Percentiles rank a stretch among this genome's conserved stretches.
These are phyloP conservation scores for Cryptotermes secundus DNA, from an alignment of 1,140 invertebrate genomes.

Conservation along the genomic window DNA sequence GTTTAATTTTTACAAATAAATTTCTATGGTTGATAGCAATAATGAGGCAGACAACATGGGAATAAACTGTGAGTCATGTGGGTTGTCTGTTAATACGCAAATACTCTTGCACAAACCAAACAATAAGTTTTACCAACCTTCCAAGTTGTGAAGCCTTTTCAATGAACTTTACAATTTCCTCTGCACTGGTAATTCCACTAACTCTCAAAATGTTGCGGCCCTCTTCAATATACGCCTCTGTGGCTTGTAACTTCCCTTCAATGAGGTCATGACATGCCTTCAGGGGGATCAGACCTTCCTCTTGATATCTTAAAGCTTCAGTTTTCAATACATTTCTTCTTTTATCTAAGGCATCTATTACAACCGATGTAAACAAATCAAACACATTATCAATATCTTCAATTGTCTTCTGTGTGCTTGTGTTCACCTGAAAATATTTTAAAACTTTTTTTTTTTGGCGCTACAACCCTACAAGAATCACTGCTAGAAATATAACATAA, in stretches of 20 bases:
- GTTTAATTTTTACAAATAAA: no score
- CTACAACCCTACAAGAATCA: not conserved
- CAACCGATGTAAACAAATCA: slow-evolving; percentile 33
- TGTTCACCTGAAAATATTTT: slow-evolving; percentile 29
- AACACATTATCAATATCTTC: slow-evolving; percentile 35
- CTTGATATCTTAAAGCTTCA: slow-evolving; percentile 33
- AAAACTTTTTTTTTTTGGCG: not conserved
- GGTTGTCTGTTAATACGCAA: no score
- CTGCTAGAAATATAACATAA: not conserved
- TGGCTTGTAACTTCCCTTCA: slow-evolving; percentile 32
- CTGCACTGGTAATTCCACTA: not conserved
- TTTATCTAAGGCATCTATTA: slow-evolving; percentile 35
- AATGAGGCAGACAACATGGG: no score
- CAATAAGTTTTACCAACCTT: slow-evolving; percentile 29
- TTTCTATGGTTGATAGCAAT: no score
- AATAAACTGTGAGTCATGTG: no score
- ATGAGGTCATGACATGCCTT: slow-evolving; percentile 36
- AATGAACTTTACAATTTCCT: slow-evolving; percentile 24
- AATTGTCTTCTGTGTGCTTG: slow-evolving; percentile 34
- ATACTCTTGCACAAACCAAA: no score
- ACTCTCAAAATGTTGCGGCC: slow-evolving; percentile 32
- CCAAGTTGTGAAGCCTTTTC: slow-evolving; percentile 37
- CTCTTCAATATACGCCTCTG: slow-evolving; percentile 35
- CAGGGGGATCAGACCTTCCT: slow-evolving; percentile 36
- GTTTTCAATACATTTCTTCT: slow-evolving; percentile 32